Evolutionary conservation across 2,888 invertebrate genomes (phyloP).

Genomic region (Pandemis corylana): DNA sequence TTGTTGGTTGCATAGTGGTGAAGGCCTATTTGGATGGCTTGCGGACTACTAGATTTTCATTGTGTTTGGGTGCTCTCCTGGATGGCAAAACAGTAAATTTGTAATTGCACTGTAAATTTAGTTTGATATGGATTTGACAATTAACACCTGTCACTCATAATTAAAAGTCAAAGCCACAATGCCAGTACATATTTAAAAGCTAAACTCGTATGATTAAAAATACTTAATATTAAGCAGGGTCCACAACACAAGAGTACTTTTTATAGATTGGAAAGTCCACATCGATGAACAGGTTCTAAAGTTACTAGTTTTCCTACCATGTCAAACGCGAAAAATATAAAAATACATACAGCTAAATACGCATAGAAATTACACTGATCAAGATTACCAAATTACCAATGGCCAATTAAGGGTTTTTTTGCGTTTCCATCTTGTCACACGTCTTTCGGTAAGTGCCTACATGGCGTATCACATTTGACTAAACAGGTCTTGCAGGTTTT

Average conservation of each 20-base stretch:
- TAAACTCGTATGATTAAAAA: not conserved
- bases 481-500: no score
- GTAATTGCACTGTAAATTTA: conserved; percentile 7
- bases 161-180: not conserved
- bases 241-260: not conserved
- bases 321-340: not conserved
- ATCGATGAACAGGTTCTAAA: not conserved
- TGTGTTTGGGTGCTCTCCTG: conserved; percentile 7
- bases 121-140: conserved; percentile 5
- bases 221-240: not conserved
- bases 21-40: conserved; percentile 41
- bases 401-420: not conserved
- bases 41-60: conserved; percentile 39
- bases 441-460: no score
- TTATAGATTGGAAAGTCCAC: not conserved
- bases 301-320: not conserved
- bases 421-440: not conserved
- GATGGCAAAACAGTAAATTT: conserved; percentile 6
- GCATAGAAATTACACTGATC: not conserved
- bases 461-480: no score
- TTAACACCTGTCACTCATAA: not conserved
- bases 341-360: not conserved
- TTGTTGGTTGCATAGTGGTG: conserved; percentile 66
- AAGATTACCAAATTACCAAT: not conserved
- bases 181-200: no score